Base-by-base conservation (phyloP, 2,888 invertebrate genomes). In the Polietes domitor region DNA sequence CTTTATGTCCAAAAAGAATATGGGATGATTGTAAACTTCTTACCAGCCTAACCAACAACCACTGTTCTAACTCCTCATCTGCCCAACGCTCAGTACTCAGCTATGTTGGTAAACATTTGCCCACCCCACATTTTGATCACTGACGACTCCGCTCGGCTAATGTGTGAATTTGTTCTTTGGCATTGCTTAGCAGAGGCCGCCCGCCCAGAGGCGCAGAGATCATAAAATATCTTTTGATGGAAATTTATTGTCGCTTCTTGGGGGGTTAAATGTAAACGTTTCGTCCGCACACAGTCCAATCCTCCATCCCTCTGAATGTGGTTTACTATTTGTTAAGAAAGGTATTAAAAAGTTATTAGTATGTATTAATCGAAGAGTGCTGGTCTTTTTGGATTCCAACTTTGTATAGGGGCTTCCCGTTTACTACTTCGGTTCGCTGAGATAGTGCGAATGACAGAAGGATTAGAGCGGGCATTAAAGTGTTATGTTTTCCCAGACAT, bases 141-240 rank as follows among this genome's bases (percentile, higher is more conserved):
- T 50, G 6, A 43, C n/a, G 24, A n/a, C 28, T 58, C 53, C 37
- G 15, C 17, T 41, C 43, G 12, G 24, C 41, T 65, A 47, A 81
- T 81, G 81, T 81, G 72, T 81, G 72, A 81, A 81, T 65, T 72
- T 32, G 50, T 73, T 68, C 41, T 61, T 19, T 47, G 10, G 12
- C 53, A 37, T 47, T n/a, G 24, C 47, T 68, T 15, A 43, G 32
- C 37, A 10, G 5, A 37, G 19, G 53, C 53, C 9, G 17, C 9
- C 53, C 21, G 4, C 9, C 17, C n/a, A 19, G n/a, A 15, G 24
- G 9, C 47, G 58, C n/a, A 53, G 15, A 75, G 55, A 41, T 47
- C 65, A 21, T 77, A 82, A 75, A 78, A 68, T 68, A 24, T 70
- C 72, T 43, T 5, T 6, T 37, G 65, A 19, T 65, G n/a, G 19